A percentile compares a stretch with the other conserved stretches of the same genome.
Conservation (phyloP, 2,797 vertebrate species). For the Channa striata region DNA sequence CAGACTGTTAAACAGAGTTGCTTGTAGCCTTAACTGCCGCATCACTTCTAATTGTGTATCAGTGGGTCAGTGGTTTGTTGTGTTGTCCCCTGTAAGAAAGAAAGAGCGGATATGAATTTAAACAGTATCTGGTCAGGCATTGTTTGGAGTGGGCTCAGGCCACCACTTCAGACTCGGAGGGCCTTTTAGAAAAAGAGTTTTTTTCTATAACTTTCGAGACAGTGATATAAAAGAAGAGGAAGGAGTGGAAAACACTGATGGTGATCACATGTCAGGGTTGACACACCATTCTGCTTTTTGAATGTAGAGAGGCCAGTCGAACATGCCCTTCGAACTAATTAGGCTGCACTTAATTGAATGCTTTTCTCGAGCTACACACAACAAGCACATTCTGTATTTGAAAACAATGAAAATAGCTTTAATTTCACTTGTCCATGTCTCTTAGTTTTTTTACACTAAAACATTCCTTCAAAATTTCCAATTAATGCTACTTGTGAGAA, state of each 20-base stretch:
- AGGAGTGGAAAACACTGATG: conserved; percentile 79
- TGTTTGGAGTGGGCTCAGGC: conserved; percentile 84
- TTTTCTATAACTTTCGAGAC: conserved; percentile 78
- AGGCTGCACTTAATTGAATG: conserved; percentile 68
- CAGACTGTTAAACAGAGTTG: conserved; percentile 87
- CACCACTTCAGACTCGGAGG: conserved; percentile 83
- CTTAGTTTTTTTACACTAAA: conserved; percentile 10
- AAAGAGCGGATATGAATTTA: conserved; percentile 88
- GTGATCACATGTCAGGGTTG: conserved; percentile 77
- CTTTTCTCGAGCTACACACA: conserved; percentile 49
- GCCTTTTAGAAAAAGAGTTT: conserved; percentile 72
- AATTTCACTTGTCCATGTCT: conserved; percentile 53
- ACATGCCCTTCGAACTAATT: conserved; percentile 75
- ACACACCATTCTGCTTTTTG: conserved; percentile 68
- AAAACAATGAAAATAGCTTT: conserved; percentile 65
- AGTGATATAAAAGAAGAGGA: conserved; percentile 80
- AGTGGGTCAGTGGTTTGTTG: conserved; percentile 86
- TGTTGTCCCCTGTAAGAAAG: conserved; percentile 83
- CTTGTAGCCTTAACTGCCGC: conserved; percentile 89
- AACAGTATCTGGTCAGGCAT: conserved; percentile 88
- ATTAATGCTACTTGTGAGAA: conserved; percentile 55
- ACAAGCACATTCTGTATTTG: conserved; percentile 68
- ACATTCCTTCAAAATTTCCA: conserved; percentile 44
- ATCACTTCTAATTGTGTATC: conserved; percentile 89
- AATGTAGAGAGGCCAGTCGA: conserved; percentile 63